Evolutionary conservation across 2,113 vertebrate genomes (phyloP).

Genomic region (Prionailurus viverrinus): DNA sequence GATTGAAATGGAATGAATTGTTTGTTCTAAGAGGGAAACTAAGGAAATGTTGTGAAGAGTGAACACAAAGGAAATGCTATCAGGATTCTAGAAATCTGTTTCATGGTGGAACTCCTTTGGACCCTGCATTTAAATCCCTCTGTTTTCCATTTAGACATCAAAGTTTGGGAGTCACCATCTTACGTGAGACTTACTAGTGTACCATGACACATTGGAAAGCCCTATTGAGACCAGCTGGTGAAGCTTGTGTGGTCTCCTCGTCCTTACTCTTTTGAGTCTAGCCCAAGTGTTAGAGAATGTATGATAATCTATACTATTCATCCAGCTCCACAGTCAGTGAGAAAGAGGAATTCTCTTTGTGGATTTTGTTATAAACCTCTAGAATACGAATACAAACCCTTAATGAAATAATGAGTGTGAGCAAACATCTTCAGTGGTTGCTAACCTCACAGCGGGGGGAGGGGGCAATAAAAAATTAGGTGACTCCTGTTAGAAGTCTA

Average conservation of each 20-base stretch:
- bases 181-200: not conserved
- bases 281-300: not conserved
- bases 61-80: not conserved
- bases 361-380: not conserved
- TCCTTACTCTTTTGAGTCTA: not conserved
- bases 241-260: not conserved
- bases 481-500: not conserved
- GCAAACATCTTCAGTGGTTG: not conserved
- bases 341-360: not conserved
- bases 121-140: not conserved
- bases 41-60: not conserved
- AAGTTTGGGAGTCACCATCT: not conserved
- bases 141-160: not conserved
- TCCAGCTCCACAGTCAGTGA: not conserved
- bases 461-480: not conserved
- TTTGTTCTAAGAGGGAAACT: not conserved
- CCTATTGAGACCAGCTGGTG: not conserved
- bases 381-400: not conserved
- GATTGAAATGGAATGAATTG: not conserved
- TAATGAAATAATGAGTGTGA: not conserved
- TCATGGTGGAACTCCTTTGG: not conserved
- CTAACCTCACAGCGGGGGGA: not conserved
- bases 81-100: not conserved
- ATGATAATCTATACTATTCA: not conserved
- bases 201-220: not conserved